phyloP scores from a whole-genome alignment of 1,140 invertebrate species.

The Cardiocondyla obscurior region DNA sequence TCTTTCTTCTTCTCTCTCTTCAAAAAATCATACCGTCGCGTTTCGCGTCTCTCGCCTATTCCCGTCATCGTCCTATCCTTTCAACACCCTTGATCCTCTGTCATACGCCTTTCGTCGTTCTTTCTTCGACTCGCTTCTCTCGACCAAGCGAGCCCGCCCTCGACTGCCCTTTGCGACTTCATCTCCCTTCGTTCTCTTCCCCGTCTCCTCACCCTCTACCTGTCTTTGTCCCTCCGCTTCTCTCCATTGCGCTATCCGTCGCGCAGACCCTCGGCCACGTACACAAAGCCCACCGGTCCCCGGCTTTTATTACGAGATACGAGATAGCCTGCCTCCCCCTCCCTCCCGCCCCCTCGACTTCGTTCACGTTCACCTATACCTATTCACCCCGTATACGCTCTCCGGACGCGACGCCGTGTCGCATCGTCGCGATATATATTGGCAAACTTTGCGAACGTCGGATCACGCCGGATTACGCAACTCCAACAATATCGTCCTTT shows the following conservation, averaged over 20 bases:
- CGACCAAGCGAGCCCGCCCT: constrained; percentile 20
- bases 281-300: constrained; percentile 76
- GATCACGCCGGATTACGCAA: constrained; percentile 75
- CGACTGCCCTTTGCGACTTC: not conserved
- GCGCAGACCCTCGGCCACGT: constrained; percentile 68
- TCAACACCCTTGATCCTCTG: constrained; percentile 42
- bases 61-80: constrained; percentile 1
- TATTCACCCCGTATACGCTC: constrained; percentile 19
- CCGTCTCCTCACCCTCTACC: constrained; percentile 40
- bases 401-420: constrained; percentile 31
- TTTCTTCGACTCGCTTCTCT: constrained; percentile 68
- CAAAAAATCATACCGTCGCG: not conserved
- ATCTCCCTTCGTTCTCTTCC: constrained; percentile 55
- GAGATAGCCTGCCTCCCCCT: too few relatives aligned
- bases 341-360: constrained; percentile 25
- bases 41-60: not conserved
- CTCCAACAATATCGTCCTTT: constrained; percentile 66
- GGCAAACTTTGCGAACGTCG: constrained; percentile 75
- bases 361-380: constrained; percentile 25
- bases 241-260: constrained; percentile 42
- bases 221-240: constrained; percentile 32
- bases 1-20: constrained; percentile 16
- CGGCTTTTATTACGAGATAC: constrained; percentile 80
- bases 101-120: constrained; percentile 55
- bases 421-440: constrained; percentile 59